Evolutionary conservation across 2,888 invertebrate genomes (phyloP), one percentile per base, ranked within the genome.

Genomic region (Lasioglossum morio): DNA sequence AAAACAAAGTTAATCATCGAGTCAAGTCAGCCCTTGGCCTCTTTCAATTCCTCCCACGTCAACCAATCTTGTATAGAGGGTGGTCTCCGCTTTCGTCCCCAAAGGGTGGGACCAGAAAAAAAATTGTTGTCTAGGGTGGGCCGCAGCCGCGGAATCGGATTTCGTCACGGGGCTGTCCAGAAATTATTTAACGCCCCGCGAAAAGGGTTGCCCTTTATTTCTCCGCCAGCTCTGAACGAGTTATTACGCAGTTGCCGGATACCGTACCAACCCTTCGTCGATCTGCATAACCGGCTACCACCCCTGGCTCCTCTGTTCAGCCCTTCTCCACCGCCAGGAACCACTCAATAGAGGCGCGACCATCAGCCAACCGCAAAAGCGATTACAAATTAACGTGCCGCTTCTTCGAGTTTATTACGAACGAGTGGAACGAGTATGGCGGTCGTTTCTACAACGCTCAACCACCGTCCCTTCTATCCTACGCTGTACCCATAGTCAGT

Each of bases 311-410:
- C 70, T n/a, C 57, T n/a, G 82, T 77, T 66, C 87, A 85, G 88
- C 90, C 90, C 90, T 91, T 92, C 88, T 90, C 87, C 90, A 81
- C 79, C 73, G 81, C 79, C 81, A 82, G 77, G 86, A 88, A 92
- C 90, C 91, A 92, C 93, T 93, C 94, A 87, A 94, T 92, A 87
- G 89, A 90, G 89, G 88, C 90, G 89, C 92, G 87, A 87, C 90
- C 92, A 92, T 93, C 92, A 89, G 91, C 90, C 88, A 89, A 91
- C 92, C 92, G 84, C 93, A 92, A 89, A 91, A 94, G 92, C 94
- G 93, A 94, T 94, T 94, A 94, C 94, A 93, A 94, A 94, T 95
- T 94, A 95, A 94, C 94, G 94, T 85, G 88, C 85, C 92, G 92
- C 91, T 93, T 93, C 92, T 93, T 92, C 90, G 91, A 92, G 91